A percentile compares a stretch with the other conserved stretches of the same genome.
Evolutionary conservation across 2,113 vertebrate genomes (phyloP).

Genomic region (Chamaetylas fuelleborni): DNA sequence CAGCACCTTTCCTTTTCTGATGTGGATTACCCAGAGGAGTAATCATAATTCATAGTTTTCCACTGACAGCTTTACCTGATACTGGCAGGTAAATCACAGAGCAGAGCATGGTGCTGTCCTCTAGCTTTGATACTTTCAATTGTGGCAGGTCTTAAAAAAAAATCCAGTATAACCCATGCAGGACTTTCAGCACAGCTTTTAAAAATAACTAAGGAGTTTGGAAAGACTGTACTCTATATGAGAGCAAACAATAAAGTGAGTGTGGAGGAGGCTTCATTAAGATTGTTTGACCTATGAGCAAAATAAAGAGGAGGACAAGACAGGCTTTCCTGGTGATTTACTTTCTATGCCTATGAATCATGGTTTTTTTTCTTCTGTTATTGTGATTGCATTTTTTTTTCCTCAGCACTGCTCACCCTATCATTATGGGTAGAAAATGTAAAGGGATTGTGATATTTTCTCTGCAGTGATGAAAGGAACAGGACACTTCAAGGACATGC

Average conservation of each 20-base stretch:
- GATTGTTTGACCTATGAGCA: conserved; percentile 15
- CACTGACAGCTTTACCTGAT: background rate
- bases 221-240: background rate
- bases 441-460: conserved; percentile 25
- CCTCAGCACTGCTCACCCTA: conserved; percentile 10
- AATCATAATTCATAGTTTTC: background rate
- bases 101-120: background rate
- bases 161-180: background rate
- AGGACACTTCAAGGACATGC: conserved; percentile 23
- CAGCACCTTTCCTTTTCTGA: background rate
- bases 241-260: background rate
- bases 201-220: conserved; percentile 8
- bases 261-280: conserved; percentile 41
- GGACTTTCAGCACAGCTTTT: background rate
- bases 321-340: conserved; percentile 19
- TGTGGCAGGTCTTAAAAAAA: background rate
- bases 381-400: conserved; percentile 24
- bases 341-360: conserved; percentile 22
- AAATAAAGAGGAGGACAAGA: conserved; percentile 44
- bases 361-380: conserved; percentile 17
- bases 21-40: background rate
- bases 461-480: conserved; percentile 28
- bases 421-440: conserved; percentile 42
- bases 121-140: background rate
- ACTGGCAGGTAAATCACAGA: background rate